Conservation (phyloP, 2,888 invertebrate species). For the Bruchidius siliquastri region DNA sequence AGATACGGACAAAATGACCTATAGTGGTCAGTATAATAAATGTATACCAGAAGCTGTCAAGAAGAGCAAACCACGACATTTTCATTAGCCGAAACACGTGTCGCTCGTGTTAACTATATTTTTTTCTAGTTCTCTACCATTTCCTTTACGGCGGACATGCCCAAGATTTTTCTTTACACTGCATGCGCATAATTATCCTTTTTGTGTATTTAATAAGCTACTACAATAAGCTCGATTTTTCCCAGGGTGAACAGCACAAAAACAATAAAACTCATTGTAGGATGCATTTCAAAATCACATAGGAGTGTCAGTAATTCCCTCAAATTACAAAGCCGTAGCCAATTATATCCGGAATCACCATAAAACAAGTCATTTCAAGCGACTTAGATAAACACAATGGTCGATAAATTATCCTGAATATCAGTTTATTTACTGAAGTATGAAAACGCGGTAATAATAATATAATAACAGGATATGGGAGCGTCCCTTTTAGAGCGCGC, state of each 20-base stretch:
- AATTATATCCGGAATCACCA: constrained; percentile 6
- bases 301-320: neutral
- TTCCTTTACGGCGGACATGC: too few species aligned
- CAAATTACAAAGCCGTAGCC: neutral
- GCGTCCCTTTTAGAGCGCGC: neutral
- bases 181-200: too few species aligned
- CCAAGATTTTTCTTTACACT: too few species aligned
- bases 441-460: constrained; percentile 25
- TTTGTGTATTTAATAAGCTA: neutral
- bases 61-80: too few species aligned
- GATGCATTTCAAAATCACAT: neutral
- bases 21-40: too few species aligned
- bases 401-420: constrained; percentile 36
- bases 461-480: neutral
- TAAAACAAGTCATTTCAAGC: constrained; percentile 34
- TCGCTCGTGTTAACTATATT: too few species aligned
- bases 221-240: neutral
- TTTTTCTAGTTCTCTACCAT: too few species aligned
- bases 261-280: neutral
- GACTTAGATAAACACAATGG: constrained; percentile 40
- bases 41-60: too few species aligned
- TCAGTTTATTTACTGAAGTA: constrained; percentile 40
- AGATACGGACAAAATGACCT: too few species aligned
- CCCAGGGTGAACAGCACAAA: neutral
- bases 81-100: too few species aligned